Evolutionary conservation across 2,888 invertebrate species (phyloP), one percentile per base, ranked within the genome.

Genomic region (Diplazon laetatorius): DNA sequence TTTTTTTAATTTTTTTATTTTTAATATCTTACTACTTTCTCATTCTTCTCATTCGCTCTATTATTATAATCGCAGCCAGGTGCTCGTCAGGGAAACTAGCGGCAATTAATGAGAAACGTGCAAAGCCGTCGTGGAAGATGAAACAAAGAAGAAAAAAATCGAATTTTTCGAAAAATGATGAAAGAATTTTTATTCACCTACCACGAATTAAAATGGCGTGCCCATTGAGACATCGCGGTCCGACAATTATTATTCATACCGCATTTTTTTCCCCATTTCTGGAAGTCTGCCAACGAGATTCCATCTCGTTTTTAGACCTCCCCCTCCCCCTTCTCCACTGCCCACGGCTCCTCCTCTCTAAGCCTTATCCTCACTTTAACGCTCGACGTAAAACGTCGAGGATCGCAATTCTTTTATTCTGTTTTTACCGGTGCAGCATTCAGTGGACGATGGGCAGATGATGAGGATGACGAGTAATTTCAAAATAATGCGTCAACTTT

Each of bases 101-200:
- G n/a, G 35, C 16, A 55, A 30, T 55, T 55, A 30, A 55, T 30
- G 55, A 55, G 55, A 55, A 55, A 16, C 35, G n/a, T 35, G 14
- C 3, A 35, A 55, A n/a, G 18, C 16, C 20, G 30, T 57, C 20
- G 22, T n/a, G 42, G 14, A 52, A 55, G 22, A 16, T 9, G n/a
- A 25, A 14, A 50, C n/a, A n/a, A n/a, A n/a, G n/a, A n/a, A n/a
- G n/a, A n/a, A n/a, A n/a, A n/a, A n/a, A n/a, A n/a, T n/a, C n/a
- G n/a, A n/a, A n/a, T n/a, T n/a, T n/a, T n/a, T n/a, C n/a, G 25
- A 25, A 25, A 55, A 35, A 35, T 35, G 55, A 55, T 16, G 14
- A 55, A 25, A 30, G 55, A 30, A 30, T n/a, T 59, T 20, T 20
- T 22, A 22, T 25, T 37, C 46, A 12, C 30, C 1, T 48, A 14